Conservation (phyloP, 2,113 vertebrate genomes). For the Campylorhamphus procurvoides region DNA sequence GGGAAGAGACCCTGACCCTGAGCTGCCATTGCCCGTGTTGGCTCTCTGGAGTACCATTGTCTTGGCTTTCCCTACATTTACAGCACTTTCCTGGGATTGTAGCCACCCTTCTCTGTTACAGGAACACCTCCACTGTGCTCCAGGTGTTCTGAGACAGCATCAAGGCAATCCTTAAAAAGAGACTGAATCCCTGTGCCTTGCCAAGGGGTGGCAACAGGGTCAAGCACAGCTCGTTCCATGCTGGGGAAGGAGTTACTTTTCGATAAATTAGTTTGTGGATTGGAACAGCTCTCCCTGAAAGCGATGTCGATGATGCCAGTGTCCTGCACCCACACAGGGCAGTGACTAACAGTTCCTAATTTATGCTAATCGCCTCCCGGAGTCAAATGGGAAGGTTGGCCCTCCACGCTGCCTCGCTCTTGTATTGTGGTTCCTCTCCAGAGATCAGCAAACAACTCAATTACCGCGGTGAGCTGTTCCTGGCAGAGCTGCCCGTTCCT, state of each 20-base stretch:
- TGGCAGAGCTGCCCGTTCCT: background rate
- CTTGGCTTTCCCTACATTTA: background rate
- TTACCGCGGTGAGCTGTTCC: background rate
- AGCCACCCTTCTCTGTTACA: background rate
- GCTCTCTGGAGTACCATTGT: background rate
- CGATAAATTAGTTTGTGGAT: background rate
- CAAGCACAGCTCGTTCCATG: background rate
- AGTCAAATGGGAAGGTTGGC: background rate
- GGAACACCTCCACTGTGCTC: background rate
- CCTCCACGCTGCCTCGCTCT: background rate
- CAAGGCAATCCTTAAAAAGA: background rate
- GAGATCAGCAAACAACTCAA: background rate
- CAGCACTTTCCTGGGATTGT: background rate
- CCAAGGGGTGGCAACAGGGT: background rate
- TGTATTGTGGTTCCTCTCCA: background rate
- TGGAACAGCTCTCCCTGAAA: background rate
- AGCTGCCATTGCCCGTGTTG: background rate
- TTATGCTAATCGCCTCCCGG: background rate
- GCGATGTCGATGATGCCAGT: background rate
- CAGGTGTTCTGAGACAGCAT: background rate
- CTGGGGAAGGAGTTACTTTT: background rate
- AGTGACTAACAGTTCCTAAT: background rate
- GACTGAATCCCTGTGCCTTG: background rate
- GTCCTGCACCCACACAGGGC: background rate
- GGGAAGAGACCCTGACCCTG: background rate